These are phyloP conservation scores for Morpho deidamia DNA, from an alignment of 2,888 invertebrate species.

Conservation along the genomic window DNA sequence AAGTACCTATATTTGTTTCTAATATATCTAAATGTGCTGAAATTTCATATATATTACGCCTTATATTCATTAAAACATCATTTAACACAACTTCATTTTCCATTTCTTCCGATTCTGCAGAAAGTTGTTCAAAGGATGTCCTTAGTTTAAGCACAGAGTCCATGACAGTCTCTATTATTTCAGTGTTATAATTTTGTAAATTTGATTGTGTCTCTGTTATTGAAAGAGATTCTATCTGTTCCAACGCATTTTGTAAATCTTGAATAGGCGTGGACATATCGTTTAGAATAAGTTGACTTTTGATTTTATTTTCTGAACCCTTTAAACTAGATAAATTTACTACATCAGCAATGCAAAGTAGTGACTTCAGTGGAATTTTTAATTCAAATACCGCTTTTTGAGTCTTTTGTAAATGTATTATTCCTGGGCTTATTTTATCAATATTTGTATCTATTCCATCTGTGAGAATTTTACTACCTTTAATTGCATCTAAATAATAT, in stretches of 20 bases:
- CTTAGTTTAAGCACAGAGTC: conserved; percentile 81
- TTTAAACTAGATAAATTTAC: conserved; percentile 38
- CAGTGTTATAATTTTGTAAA: conserved; percentile 71
- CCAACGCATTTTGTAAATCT: conserved; percentile 66
- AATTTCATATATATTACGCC: conserved; percentile 53
- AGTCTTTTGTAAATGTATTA: conserved; percentile 56
- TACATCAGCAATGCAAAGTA: conserved; percentile 52
- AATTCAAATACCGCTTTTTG: conserved; percentile 64
- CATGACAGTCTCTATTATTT: conserved; percentile 81
- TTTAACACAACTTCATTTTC: conserved; percentile 47
- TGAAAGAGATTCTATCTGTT: conserved; percentile 70
- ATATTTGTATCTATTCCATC: conserved; percentile 51
- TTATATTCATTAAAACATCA: conserved; percentile 45
- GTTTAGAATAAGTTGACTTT: conserved; percentile 55
- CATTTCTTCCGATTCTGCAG: conserved; percentile 41
- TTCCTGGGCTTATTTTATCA: conserved; percentile 46
- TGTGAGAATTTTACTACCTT: conserved; percentile 58
- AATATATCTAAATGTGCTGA: conserved; percentile 46
- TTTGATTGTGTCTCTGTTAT: conserved; percentile 67
- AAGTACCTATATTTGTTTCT: conserved; percentile 51
- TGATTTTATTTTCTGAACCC: conserved; percentile 39
- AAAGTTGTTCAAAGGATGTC: conserved; percentile 74
- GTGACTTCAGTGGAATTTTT: conserved; percentile 51
- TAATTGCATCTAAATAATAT: conserved; percentile 69
- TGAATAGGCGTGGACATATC: conserved; percentile 70